phyloP scores from a whole-genome alignment of 2,797 vertebrate species.

The Perodicticus potto region DNA sequence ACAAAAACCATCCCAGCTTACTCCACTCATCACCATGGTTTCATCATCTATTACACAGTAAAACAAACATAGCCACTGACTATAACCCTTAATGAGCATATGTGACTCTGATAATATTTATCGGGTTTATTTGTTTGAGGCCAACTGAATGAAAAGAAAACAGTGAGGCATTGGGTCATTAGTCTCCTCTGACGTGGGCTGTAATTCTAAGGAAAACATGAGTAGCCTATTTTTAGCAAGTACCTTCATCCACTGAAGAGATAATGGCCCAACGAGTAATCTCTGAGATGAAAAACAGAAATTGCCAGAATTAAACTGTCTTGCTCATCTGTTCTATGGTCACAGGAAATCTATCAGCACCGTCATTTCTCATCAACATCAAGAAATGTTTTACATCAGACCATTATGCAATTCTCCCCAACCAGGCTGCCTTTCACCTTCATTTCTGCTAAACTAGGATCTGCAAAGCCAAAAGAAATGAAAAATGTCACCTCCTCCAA shows the following conservation, averaged over 20 bases:
- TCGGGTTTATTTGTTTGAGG: constrained; percentile 87
- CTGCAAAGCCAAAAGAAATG: not conserved
- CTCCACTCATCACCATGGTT: constrained; percentile 81
- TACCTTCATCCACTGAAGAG: constrained; percentile 69
- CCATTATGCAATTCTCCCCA: not conserved
- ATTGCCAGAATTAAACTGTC: constrained; percentile 71
- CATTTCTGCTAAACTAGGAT: not conserved
- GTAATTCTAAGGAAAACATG: constrained; percentile 79
- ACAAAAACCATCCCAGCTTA: constrained; percentile 77
- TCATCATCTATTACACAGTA: constrained; percentile 83
- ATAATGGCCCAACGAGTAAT: constrained; percentile 64
- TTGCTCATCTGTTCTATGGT: constrained; percentile 68
- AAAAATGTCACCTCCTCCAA: constrained; percentile 2
- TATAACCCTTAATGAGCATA: constrained; percentile 81
- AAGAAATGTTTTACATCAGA: constrained; percentile 50
- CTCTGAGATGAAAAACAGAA: constrained; percentile 70
- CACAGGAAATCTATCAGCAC: constrained; percentile 66
- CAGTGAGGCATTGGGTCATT: constrained; percentile 68
- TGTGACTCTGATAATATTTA: constrained; percentile 88
- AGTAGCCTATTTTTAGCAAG: constrained; percentile 76
- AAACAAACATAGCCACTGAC: constrained; percentile 86
- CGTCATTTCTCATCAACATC: constrained; percentile 60
- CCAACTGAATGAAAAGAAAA: constrained; percentile 87
- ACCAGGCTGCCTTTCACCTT: not conserved
- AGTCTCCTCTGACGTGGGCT: constrained; percentile 77